These are phyloP conservation scores for Naja naja DNA, from an alignment of 2,113 vertebrate genomes.

Conservation along the genomic window DNA sequence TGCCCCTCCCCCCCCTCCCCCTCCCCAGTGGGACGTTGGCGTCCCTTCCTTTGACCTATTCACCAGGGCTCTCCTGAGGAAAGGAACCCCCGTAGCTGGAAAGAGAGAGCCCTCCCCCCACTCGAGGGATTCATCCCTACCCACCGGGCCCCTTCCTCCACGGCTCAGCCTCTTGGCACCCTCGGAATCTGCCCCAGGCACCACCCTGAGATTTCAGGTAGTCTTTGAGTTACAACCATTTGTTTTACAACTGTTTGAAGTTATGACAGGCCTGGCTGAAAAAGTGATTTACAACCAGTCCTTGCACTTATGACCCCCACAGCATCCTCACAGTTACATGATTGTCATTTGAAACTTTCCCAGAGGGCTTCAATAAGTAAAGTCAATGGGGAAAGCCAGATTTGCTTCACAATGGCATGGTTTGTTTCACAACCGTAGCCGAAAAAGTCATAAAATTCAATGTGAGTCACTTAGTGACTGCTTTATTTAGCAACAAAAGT, in stretches of 20 bases:
- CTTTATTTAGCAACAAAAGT: not conserved
- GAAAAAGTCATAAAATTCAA: no score
- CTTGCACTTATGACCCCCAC: not conserved
- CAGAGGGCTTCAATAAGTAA: not conserved
- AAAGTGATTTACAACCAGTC: not conserved
- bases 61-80: no score
- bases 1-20: not conserved
- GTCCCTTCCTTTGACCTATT: not conserved
- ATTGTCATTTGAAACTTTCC: not conserved
- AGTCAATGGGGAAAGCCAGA: not conserved
- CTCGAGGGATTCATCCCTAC: not conserved
- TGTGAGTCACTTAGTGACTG: not conserved
- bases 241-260: not conserved
- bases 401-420: not conserved
- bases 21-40: not conserved
- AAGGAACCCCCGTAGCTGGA: not conserved
- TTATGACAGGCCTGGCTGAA: not conserved
- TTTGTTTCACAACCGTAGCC: not conserved
- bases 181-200: not conserved
- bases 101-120: not conserved
- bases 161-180: no score
- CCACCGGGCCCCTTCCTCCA: not conserved
- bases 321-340: not conserved
- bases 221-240: not conserved
- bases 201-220: not conserved